Conservation (phyloP, 2,797 vertebrate genomes). For the Cyprinella venusta region DNA sequence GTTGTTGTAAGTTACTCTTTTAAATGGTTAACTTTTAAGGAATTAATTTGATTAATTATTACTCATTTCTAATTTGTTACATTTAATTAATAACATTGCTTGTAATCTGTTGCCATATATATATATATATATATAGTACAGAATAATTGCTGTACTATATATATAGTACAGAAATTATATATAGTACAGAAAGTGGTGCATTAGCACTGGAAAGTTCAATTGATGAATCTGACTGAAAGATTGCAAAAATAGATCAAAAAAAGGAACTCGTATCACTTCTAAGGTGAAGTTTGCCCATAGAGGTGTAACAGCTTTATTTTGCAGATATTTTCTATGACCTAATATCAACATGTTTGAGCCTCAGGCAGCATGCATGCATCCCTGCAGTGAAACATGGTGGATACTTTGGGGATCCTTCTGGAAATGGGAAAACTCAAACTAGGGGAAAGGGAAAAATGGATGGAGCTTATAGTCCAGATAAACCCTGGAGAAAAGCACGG, state of each 20-base stretch:
- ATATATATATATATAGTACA: no score
- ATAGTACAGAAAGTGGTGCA: not conserved
- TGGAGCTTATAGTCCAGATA: conserved; percentile 2
- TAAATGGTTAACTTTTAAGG: no score
- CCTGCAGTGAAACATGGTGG: conserved; percentile 13
- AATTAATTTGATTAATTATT: no score
- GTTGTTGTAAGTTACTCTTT: no score
- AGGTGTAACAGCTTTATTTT: conserved; percentile 3
- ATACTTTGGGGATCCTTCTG: conserved; percentile 23
- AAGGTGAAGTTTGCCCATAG: conserved; percentile 5
- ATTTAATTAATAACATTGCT: no score
- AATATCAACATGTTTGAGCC: not conserved
- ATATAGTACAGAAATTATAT: no score
- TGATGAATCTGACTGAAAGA: conserved; percentile 27
- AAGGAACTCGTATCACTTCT: not conserved
- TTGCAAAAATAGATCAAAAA: conserved; percentile 5
- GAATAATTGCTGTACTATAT: no score
- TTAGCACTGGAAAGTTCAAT: conserved; percentile 22
- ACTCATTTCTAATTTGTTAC: no score
- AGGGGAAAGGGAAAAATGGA: not conserved
- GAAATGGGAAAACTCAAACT: conserved; percentile 11
- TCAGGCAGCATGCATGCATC: not conserved
- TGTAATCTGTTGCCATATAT: no score
- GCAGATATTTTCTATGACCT: not conserved
- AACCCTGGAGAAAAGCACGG: conserved; percentile 1